Evolutionary conservation across 2,113 vertebrate species (phyloP).

Genomic region (Oxyura jamaicensis): DNA sequence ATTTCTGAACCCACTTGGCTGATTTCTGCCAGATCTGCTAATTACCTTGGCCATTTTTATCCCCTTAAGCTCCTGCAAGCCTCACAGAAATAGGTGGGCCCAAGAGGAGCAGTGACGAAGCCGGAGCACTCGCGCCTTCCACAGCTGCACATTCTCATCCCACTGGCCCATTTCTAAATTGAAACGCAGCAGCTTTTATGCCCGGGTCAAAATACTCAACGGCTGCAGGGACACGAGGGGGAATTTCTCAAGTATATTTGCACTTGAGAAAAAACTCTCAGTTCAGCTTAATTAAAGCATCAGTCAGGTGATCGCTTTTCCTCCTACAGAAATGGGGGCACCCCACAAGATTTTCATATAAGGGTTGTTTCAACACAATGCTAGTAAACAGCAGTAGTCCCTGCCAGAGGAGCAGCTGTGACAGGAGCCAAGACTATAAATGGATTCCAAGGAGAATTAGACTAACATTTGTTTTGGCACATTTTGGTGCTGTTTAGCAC

Average conservation of each 20-base stretch:
- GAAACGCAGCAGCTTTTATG: slow-evolving; percentile 48
- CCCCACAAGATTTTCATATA: neutral
- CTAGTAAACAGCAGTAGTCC: fast-evolving
- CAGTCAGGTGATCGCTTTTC: neutral
- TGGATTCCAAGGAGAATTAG: neutral
- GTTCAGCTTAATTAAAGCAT: neutral
- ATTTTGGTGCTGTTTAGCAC: neutral
- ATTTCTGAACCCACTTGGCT: neutral
- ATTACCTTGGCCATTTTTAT: slow-evolving; percentile 60
- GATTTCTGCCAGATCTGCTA: neutral
- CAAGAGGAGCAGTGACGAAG: slow-evolving; percentile 45
- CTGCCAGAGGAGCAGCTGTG: neutral
- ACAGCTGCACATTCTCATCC: slow-evolving; percentile 74
- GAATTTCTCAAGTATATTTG: neutral
- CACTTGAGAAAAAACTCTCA: neutral
- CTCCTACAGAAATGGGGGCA: neutral
- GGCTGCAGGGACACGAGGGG: neutral
- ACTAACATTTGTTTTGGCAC: neutral
- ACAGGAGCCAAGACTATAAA: neutral
- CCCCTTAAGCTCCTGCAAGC: slow-evolving; percentile 40
- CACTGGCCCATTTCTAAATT: slow-evolving; percentile 70
- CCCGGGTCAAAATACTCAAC: slow-evolving; percentile 28
- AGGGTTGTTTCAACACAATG: neutral
- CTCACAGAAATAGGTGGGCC: slow-evolving; percentile 64
- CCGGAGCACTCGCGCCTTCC: neutral